Percentiles rank a stretch among this genome's conserved stretches.
These are phyloP conservation scores for Hipposideros armiger DNA, from an alignment of 2,113 vertebrate genomes.

Conservation along the genomic window DNA sequence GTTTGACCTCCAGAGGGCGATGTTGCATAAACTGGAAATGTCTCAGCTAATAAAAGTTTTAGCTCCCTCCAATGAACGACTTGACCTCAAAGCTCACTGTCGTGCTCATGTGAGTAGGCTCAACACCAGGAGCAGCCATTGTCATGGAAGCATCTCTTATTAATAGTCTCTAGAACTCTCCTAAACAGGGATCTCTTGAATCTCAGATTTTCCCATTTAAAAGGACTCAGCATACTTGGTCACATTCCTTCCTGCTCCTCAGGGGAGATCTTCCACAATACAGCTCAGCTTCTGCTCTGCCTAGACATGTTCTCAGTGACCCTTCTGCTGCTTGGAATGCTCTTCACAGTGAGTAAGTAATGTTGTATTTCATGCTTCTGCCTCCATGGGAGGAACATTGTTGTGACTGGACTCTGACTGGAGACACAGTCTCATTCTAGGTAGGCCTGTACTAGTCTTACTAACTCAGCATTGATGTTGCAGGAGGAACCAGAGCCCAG, in stretches of 20 bases:
- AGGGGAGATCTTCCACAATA: neutral
- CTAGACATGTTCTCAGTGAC: neutral
- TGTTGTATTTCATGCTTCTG: neutral
- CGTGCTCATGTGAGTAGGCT: neutral
- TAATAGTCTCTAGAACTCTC: neutral
- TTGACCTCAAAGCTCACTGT: neutral
- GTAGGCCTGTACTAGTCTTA: neutral
- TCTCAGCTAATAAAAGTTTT: neutral
- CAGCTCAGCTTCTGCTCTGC: neutral
- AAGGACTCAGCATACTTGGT: neutral
- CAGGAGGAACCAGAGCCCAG: neutral
- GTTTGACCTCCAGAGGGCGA: slow-evolving; percentile 44
- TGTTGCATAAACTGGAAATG: neutral
- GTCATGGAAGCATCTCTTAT: neutral
- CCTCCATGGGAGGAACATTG: neutral
- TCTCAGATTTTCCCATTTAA: neutral
- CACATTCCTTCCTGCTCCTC: no score
- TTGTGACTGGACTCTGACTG: neutral
- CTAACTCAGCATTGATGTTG: neutral
- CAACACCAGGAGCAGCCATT: neutral
- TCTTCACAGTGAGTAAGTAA: neutral
- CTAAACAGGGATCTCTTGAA: neutral
- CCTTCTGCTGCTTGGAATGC: neutral
- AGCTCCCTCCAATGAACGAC: neutral
- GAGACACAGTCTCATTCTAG: neutral